phyloP scores from a whole-genome alignment of 2,888 invertebrate genomes.

The Thymelicus lineola region DNA sequence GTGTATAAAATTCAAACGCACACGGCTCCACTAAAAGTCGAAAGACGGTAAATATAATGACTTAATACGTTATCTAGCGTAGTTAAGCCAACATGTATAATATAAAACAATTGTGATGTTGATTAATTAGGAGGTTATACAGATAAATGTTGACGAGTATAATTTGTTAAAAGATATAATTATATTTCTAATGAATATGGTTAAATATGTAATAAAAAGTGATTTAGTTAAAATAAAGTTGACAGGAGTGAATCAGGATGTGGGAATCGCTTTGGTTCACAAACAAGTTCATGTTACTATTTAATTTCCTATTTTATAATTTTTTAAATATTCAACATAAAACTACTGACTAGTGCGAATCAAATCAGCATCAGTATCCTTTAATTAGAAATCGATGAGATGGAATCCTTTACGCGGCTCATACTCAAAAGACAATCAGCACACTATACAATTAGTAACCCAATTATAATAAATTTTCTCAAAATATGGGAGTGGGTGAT shows the following conservation, averaged over 20 bases:
- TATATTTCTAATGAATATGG: conserved; percentile 61
- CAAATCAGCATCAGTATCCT: background rate
- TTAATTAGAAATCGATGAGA: conserved; percentile 17
- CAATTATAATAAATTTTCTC: background rate
- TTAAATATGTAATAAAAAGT: conserved; percentile 47
- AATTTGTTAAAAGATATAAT: conserved; percentile 75
- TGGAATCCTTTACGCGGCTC: conserved; percentile 36
- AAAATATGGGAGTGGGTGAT: no score
- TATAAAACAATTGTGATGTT: conserved; percentile 82
- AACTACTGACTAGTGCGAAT: background rate
- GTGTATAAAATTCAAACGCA: conserved; percentile 83
- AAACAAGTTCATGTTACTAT: conserved; percentile 22
- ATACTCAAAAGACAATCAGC: conserved; percentile 24
- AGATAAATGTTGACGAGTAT: conserved; percentile 74
- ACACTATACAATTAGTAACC: background rate
- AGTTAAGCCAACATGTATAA: conserved; percentile 72
- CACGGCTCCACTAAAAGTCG: conserved; percentile 74
- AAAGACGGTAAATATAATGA: conserved; percentile 71
- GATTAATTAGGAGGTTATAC: conserved; percentile 76
- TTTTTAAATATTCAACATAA: background rate
- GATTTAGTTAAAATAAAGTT: conserved; percentile 42
- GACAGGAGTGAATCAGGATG: conserved; percentile 38
- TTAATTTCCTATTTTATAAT: background rate
- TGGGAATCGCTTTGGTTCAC: conserved; percentile 45
- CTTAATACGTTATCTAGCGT: conserved; percentile 60